phyloP scores from a whole-genome alignment of 2,797 vertebrate genomes.

The Arctocebus calabarensis region DNA sequence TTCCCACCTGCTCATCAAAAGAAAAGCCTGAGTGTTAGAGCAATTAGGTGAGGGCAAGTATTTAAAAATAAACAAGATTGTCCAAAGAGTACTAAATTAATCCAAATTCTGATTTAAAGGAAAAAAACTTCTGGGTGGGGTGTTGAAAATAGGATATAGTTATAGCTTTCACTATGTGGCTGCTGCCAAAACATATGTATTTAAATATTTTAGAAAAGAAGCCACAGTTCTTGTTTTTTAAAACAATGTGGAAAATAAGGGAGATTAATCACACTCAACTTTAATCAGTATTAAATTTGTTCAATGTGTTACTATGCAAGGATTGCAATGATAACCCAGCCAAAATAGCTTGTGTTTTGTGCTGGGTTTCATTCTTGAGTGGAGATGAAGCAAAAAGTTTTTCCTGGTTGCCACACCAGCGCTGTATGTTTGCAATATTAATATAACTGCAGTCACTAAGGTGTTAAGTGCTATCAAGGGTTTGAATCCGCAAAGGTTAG shows the following conservation, averaged over 20 bases:
- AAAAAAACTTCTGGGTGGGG: background rate
- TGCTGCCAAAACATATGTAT: constrained; percentile 85
- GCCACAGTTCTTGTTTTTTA: constrained; percentile 66
- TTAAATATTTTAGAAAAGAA: constrained; percentile 81
- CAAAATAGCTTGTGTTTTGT: constrained; percentile 18
- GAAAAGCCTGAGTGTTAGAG: constrained; percentile 30
- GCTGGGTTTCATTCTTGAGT: background rate
- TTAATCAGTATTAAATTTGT: constrained; percentile 68
- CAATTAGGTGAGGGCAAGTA: background rate
- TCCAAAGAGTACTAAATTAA: constrained; percentile 19
- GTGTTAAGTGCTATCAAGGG: constrained; percentile 62
- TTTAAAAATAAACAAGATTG: constrained; percentile 4
- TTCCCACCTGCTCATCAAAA: background rate
- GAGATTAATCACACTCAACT: constrained; percentile 65
- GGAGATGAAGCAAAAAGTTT: constrained; percentile 46
- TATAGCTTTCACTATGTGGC: constrained; percentile 81
- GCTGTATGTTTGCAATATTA: background rate
- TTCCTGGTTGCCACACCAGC: constrained; percentile 50
- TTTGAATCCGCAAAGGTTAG: constrained; percentile 29
- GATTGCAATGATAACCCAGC: constrained; percentile 55
- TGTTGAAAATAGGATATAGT: constrained; percentile 70
- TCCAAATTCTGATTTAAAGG: constrained; percentile 56
- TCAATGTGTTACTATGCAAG: constrained; percentile 60
- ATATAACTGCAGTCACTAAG: constrained; percentile 2
- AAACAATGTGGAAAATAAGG: constrained; percentile 78